Conservation (phyloP, 2,888 invertebrate genomes). For the Thyatira batis region DNA sequence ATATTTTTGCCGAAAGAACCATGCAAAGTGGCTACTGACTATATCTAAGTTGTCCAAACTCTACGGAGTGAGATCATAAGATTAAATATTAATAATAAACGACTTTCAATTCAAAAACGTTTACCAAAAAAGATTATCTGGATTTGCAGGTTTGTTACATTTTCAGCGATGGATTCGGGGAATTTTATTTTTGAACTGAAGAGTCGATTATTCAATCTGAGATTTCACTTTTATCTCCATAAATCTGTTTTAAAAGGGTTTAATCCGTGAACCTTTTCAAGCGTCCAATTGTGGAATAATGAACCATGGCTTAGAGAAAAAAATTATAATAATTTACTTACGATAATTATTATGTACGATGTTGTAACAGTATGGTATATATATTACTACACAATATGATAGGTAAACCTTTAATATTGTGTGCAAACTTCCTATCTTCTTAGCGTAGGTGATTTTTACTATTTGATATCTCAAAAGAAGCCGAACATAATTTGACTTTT, state of each 20-base stretch:
- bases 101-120: neutral
- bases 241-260: neutral
- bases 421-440: too few species aligned
- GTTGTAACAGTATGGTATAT: too few species aligned
- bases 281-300: neutral
- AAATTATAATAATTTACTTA: too few species aligned
- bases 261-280: neutral
- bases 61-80: neutral
- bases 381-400: too few species aligned
- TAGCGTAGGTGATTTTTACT: too few species aligned
- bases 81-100: neutral
- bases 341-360: too few species aligned
- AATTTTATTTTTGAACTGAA: neutral
- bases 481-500: neutral
- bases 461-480: too few species aligned
- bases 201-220: slow-evolving; percentile 1
- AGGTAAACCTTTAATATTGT: too few species aligned
- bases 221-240: neutral
- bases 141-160: neutral
- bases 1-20: too few species aligned
- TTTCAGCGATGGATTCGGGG: neutral
- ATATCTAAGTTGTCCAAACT: neutral
- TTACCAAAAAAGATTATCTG: neutral
- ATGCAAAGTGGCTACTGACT: too few species aligned
- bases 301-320: too few species aligned